These are phyloP conservation scores for Xiphophorus maculatus DNA, from an alignment of 2,113 vertebrate species.

Conservation along the genomic window DNA sequence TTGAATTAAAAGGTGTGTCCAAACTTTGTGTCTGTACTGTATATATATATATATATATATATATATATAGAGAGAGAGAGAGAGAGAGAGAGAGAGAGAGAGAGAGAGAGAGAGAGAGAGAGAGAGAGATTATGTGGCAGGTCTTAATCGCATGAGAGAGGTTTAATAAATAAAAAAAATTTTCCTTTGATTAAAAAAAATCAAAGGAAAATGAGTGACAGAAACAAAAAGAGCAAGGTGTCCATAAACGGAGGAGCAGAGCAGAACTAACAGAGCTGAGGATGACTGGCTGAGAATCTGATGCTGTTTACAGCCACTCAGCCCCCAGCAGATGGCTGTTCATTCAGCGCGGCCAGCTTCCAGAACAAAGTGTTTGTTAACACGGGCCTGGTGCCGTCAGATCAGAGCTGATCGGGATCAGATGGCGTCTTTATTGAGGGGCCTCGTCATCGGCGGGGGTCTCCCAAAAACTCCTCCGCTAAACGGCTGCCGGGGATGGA, in stretches of 20 bases:
- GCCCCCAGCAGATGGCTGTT: conserved; percentile 49
- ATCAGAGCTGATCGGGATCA: conserved; percentile 45
- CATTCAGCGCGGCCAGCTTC: conserved; percentile 31
- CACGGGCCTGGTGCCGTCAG: conserved; percentile 34
- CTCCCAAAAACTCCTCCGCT: conserved; percentile 34
- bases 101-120: no score
- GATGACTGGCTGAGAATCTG: conserved; percentile 38
- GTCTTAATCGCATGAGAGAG: background rate
- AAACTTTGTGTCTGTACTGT: no score
- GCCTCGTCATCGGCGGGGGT: conserved; percentile 16
- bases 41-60: no score
- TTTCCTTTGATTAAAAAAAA: no score
- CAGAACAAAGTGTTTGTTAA: conserved; percentile 31
- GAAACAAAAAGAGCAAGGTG: background rate
- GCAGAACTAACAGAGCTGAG: background rate
- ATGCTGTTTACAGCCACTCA: conserved; percentile 52
- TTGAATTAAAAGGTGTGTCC: no score
- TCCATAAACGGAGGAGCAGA: background rate
- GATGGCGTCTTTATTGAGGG: conserved; percentile 47
- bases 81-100: no score
- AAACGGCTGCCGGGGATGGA: conserved; percentile 19
- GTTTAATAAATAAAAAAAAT: background rate
- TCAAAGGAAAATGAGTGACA: background rate
- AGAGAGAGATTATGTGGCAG: background rate
- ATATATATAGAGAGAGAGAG: no score